Conservation (phyloP, 2,888 invertebrate species). For the Ferrisia virgata region DNA sequence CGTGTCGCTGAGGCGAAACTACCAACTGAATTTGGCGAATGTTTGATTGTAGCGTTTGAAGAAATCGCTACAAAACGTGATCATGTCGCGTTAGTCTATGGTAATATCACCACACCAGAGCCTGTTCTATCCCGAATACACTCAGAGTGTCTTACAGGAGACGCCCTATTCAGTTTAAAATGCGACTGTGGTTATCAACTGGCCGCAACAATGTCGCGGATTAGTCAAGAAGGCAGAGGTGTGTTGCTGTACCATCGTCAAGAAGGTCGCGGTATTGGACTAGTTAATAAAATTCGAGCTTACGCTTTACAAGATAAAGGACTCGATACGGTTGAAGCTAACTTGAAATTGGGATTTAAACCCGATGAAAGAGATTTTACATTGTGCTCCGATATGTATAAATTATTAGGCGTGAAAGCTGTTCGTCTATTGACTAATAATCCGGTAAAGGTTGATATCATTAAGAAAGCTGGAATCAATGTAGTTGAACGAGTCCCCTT, state of each 20-base stretch:
- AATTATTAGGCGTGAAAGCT: not conserved
- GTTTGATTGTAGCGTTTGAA: not conserved
- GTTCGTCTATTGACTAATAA: constrained; percentile 17
- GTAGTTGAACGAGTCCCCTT: constrained; percentile 24
- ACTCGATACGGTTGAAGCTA: constrained; percentile 31
- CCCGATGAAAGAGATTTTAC: constrained; percentile 31
- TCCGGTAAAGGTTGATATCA: constrained; percentile 11
- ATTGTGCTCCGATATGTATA: constrained; percentile 15
- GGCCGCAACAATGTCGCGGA: not conserved
- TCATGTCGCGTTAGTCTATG: constrained; percentile 31
- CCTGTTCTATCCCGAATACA: constrained; percentile 21
- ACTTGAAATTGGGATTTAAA: constrained; percentile 5
- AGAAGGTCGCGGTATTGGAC: constrained; percentile 38
- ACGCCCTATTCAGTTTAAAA: constrained; percentile 11
- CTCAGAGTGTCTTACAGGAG: constrained; percentile 40
- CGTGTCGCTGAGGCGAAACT: constrained; percentile 25
- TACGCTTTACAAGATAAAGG: constrained; percentile 42
- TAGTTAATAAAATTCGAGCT: constrained; percentile 31
- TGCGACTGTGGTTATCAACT: constrained; percentile 42
- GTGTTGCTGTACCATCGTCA: constrained; percentile 42
- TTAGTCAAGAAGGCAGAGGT: constrained; percentile 19
- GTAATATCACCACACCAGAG: not conserved
- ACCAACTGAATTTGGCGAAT: constrained; percentile 25
- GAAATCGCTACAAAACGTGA: not conserved
- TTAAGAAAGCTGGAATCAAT: constrained; percentile 17